Evolutionary conservation across 1,140 invertebrate species (phyloP).

Genomic region (Helicoverpa armigera): DNA sequence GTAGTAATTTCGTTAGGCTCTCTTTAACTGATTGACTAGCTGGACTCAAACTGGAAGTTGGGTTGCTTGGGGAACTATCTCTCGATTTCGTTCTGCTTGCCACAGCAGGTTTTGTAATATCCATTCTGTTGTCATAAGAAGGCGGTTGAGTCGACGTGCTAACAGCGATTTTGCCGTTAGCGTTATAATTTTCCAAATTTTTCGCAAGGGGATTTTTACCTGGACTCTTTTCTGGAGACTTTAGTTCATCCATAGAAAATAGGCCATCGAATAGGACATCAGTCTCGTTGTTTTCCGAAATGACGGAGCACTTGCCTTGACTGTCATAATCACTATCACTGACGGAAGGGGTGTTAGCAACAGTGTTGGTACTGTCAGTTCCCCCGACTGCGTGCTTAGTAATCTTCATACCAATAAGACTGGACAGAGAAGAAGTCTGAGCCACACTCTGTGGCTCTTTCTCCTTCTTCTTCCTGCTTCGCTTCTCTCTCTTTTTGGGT

Average conservation of each 20-base stretch:
- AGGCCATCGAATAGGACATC: constrained; percentile 74
- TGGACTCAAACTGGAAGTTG: constrained; percentile 1
- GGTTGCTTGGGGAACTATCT: constrained; percentile 1
- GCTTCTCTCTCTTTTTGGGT: constrained; percentile 29
- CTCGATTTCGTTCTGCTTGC: not conserved
- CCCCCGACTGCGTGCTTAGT: constrained; percentile 39
- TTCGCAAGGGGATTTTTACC: constrained; percentile 31
- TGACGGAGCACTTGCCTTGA: constrained; percentile 70
- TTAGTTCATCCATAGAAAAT: constrained; percentile 75
- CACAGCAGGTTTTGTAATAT: not conserved
- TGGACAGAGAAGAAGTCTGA: constrained; percentile 59
- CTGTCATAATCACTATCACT: constrained; percentile 74
- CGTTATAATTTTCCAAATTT: constrained; percentile 31
- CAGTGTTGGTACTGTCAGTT: not conserved
- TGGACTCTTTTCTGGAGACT: constrained; percentile 61
- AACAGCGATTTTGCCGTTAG: not conserved
- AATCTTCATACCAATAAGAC: constrained; percentile 74
- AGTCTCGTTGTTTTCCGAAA: constrained; percentile 65
- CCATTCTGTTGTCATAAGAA: not conserved
- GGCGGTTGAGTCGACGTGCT: not conserved
- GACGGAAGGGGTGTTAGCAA: constrained; percentile 39
- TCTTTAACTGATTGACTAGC: constrained; percentile 58
- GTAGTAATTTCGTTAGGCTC: constrained; percentile 69
- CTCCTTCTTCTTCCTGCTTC: constrained; percentile 57
- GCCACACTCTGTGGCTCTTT: constrained; percentile 26